Base-by-base conservation (phyloP, 2,888 invertebrate species). In the Pheosia tremula region DNA sequence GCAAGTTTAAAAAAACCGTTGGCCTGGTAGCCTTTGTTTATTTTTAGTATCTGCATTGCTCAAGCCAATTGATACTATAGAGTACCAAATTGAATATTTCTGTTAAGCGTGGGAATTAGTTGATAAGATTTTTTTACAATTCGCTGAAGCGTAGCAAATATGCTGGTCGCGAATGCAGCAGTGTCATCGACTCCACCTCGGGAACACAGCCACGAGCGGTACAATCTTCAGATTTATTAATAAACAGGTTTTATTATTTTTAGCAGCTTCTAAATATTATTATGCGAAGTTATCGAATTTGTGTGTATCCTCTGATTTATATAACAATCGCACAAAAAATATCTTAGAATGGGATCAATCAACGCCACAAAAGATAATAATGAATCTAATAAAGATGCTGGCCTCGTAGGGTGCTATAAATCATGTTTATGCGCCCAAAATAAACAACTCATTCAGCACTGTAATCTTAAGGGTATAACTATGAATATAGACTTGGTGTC, bases 101-200 rank as follows among this genome's bases (percentile, higher is more conserved):
- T 71, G 63, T 70, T 73, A 74, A 83, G 76, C 87, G 88, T 88
- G 88, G 85, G 88, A 88, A 87, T 69, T 76, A 67, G 68, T 79
- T 75, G 78, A 79, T 81, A 79, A 75, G 62, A 78, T 83, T 83
- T 78, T 81, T 83, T 78, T 81, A 79, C 74, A 76, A 82, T 74
- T 77, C 87, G 76, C 76, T 86, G 82, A 80, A 84, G 87, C 88
- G 86, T 86, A 85, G 81, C 85, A 82, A 87, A 87, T 84, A 84
- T 82, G 78, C 78, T 76, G 78, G 75, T 71, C 78, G 73, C 67
- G 74, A 81, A 65, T 82, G 81, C 82, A 82, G 75, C 72, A 73
- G 75, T 81, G 87, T 88, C 87, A 86, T 79, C 81, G 86, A 85
- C 86, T 77, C 75, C 69, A 60, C 57, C 68, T 69, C 66, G 64